Conservation (phyloP, 2,113 vertebrate genomes). For the Spheniscus mendiculus region DNA sequence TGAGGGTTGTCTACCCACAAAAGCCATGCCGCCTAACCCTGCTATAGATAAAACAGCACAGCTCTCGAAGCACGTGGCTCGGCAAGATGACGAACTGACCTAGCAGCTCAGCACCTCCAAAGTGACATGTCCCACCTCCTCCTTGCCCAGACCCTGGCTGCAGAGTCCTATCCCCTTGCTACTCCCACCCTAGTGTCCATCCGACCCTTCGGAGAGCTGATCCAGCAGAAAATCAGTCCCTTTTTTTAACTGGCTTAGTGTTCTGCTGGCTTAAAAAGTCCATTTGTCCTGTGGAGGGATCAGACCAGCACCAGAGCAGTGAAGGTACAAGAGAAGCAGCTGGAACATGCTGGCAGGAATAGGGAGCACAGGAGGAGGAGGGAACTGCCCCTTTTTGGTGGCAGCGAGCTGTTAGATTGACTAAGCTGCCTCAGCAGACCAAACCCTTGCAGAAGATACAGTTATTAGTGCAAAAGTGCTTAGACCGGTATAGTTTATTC, state of each 20-base stretch:
- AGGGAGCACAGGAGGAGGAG: background rate
- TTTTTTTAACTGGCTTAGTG: background rate
- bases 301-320: background rate
- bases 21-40: background rate
- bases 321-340: background rate
- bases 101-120: background rate
- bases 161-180: background rate
- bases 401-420: background rate
- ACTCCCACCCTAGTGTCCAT: background rate
- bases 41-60: background rate
- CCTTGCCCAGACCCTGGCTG: background rate
- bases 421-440: background rate
- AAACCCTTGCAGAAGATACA: slow-evolving; percentile 32
- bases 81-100: background rate
- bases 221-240: background rate
- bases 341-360: background rate
- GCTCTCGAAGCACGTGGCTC: background rate
- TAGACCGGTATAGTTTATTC: background rate
- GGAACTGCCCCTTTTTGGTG: background rate
- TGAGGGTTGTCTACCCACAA: background rate
- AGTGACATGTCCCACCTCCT: background rate
- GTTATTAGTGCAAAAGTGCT: slow-evolving; percentile 3
- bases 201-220: background rate
- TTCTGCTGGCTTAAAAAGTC: background rate
- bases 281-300: background rate